Evolutionary conservation across 2,797 vertebrate species (phyloP).

Genomic region (Hoplostethus atlanticus): DNA sequence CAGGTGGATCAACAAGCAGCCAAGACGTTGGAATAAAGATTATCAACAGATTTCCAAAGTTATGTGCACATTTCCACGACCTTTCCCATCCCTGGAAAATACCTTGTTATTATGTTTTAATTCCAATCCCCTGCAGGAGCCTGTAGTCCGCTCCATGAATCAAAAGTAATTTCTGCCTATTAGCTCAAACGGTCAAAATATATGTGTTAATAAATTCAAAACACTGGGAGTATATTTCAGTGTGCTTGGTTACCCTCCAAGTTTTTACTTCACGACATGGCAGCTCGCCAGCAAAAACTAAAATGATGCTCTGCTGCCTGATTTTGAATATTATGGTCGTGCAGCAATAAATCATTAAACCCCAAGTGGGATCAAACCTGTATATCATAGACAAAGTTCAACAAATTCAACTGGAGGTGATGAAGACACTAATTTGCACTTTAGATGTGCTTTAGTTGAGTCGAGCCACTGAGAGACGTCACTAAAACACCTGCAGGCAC

Average conservation of each 20-base stretch:
- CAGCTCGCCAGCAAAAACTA: neutral
- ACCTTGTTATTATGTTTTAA: too few relatives aligned
- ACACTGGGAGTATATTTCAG: too few relatives aligned
- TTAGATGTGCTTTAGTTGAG: neutral
- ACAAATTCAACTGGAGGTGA: neutral
- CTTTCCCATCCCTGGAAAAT: too few relatives aligned
- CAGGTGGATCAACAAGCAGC: too few relatives aligned
- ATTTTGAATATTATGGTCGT: neutral
- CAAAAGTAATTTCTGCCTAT: neutral
- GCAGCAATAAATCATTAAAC: neutral
- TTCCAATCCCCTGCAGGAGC: too few relatives aligned
- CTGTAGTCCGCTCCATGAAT: conserved; percentile 7
- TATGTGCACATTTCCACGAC: too few relatives aligned
- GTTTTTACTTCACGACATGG: neutral
- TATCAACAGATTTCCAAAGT: too few relatives aligned
- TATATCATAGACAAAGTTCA: neutral
- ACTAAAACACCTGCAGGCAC: conserved; percentile 60
- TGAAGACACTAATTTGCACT: neutral
- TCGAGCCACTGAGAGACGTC: neutral
- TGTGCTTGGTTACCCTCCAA: too few relatives aligned
- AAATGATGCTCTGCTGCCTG: neutral
- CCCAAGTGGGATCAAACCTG: neutral
- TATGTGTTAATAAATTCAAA: too few relatives aligned
- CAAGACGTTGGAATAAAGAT: too few relatives aligned
- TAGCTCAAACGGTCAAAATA: too few relatives aligned